Evolutionary conservation across 1,140 invertebrate genomes (phyloP), one percentile per base, ranked within the genome.

Genomic region (Charaxes varanes): DNA sequence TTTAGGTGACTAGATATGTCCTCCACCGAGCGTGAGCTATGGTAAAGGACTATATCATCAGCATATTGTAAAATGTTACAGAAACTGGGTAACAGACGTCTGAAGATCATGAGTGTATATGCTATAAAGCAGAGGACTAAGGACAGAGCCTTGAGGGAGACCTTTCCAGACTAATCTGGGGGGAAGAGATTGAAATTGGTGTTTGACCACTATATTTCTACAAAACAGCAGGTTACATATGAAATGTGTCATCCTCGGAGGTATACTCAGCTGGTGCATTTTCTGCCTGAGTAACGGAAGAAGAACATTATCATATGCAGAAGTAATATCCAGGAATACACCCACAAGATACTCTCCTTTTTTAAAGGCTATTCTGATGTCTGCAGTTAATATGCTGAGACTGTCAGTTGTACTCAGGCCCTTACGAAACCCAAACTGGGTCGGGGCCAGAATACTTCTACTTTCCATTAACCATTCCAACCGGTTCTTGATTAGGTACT

Each of bases 401-500:
- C 36, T 62, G 14, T 57, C 58, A 3, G 40, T 15, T 7, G 49
- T 61, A 2, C 44, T 36, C 7, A 32, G 28, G 10, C 45, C 49
- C 36, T 47, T 49, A n/a, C 53, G 27, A 12, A 57, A 57, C 1
- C 45, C 50, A 30, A 47, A 53, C 15, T 61, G 50, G 18, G 21
- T 33, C 1, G 27, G 31, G 0, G 41, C n/a, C 4, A 59, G 2
- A 5, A 48, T 10, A 14, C 31, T 15, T 5, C 24, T 38, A 22
- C 23, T 38, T 22, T 54, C 41, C 4, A 46, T 4, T 15, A 47
- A 16, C 53, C 49, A 56, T 17, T 53, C 28, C 6, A 53, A 17
- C 6, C 53, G 4, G n/a, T 48, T 44, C 32, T 61, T 53, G 0
- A 56, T n/a, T n/a, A n/a, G n/a, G n/a, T n/a, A n/a, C n/a, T 65